Base-by-base conservation (phyloP, 2,797 vertebrate genomes). In the Tapera naevia region DNA sequence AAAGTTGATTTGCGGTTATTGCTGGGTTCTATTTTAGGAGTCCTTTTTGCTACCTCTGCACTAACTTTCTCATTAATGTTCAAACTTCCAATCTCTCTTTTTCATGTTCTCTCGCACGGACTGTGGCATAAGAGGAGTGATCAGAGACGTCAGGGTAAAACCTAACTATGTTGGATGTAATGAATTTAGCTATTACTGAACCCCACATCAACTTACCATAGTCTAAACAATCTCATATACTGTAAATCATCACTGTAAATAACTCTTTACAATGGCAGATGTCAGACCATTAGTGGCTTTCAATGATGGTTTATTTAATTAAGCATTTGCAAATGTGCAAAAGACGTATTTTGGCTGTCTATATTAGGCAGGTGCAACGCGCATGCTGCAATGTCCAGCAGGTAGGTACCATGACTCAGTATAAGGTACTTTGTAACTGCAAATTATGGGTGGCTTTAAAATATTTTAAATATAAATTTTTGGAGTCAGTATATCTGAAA, bases 1-100 rank as follows among this genome's bases (percentile, higher is more conserved):
- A 62, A 91, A 85, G 80, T 87, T 95, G 45, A 30, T 94, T 95
- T 72, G 86, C 92, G 50, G 61, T 93, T 81, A 87, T 71, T 86
- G 65, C 65, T 71, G 35, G n/a, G 39, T 61, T 95, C 58, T 94
- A 33, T 91, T 92, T 92, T 72, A 74, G 22, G 66, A 93, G 43
- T 51, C 22, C 24, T 72, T 89, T 78, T 86, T 74, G 28, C 60
- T 92, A 57, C 32, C 35, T 73, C 80, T 72, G n/a, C 69, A 72
- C 23, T 80, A 78, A 74, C 27, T 58, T 86, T 72, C 75, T 94
- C 72, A 76, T 74, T 64, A 92, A 57, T 37, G 90, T 71, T 84
- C 65, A 56, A 41, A 28, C 17, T 89, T 89, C 54, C 71, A 78
- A 11, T 57, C 62, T 81, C 21, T 76, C 37, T 84, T 67, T 69